These are phyloP conservation scores for Scytalopus superciliaris DNA, from an alignment of 2,113 vertebrate species.

Conservation along the genomic window DNA sequence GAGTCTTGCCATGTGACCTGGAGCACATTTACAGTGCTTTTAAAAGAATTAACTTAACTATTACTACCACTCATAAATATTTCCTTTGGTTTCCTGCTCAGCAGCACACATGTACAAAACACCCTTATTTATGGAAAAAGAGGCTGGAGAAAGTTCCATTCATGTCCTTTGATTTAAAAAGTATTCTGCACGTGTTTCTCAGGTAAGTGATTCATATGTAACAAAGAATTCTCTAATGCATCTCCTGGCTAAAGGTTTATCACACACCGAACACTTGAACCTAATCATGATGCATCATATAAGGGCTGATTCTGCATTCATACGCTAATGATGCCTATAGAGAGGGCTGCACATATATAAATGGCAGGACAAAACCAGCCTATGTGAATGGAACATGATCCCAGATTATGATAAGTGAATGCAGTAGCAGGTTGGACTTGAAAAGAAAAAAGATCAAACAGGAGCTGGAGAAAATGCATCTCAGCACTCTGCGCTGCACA, in stretches of 20 bases:
- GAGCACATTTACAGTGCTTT: neutral
- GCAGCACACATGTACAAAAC: neutral
- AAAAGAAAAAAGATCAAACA: conserved; percentile 21
- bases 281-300: neutral
- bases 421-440: neutral
- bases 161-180: neutral
- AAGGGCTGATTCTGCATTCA: neutral
- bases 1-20: neutral
- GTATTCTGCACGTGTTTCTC: neutral
- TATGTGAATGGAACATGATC: neutral
- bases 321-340: neutral
- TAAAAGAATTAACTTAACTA: neutral
- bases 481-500: neutral
- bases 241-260: neutral
- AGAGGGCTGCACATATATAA: neutral
- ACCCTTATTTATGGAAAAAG: neutral
- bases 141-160: neutral
- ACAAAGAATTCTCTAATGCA: neutral
- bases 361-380: neutral
- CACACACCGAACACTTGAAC: neutral
- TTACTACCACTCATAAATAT: neutral
- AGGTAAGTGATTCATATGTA: neutral
- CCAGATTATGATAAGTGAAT: neutral
- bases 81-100: neutral
- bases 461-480: neutral